Base-by-base conservation (phyloP, 1,140 invertebrate genomes). In the Drosophila willistoni region DNA sequence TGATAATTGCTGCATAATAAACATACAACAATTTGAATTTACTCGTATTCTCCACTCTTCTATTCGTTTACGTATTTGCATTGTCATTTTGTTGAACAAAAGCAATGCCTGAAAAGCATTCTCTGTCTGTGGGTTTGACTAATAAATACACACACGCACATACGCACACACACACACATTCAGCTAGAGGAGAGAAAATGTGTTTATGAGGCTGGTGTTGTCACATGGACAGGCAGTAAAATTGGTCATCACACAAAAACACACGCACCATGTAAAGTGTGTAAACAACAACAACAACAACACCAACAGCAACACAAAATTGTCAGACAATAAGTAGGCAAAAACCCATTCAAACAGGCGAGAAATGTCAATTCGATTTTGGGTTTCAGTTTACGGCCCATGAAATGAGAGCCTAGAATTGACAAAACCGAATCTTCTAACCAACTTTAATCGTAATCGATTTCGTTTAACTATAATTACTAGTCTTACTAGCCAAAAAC, bases 1-100 rank as follows among this genome's bases (percentile, higher is more conserved):
- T 85, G 82, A 76, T 85, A 85, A 85, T 85, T 81, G 85, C 83
- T 82, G 83, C 77, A 85, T 85, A 85, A 85, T 82, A 82, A 85
- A 85, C 79, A 85, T 14, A 69, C 41, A 59, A 59, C 34, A 77
- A 67, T 59, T 44, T 60, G 57, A 62, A 47, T 68, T 65, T 34
- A 34, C 62, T 73, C 61, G 54, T 55, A 29, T 42, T 63, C 54
- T 14, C 66, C 57, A 36, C 74, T 55, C 66, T 64, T 42, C 74
- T 60, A 61, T 77, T 84, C 62, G 61, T 51, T 73, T 61, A 81
- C 62, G 71, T 86, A 85, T 85, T 85, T 85, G 82, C 82, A 85
- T 87, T 85, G 83, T 87, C 82, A 85, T 82, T 85, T 85, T 59
- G 79, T 72, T 69, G 80, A 79, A 85, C 84, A 85, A 85, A 85